Base-by-base conservation (phyloP, 2,888 invertebrate species). In the Sthenelais limicola region DNA sequence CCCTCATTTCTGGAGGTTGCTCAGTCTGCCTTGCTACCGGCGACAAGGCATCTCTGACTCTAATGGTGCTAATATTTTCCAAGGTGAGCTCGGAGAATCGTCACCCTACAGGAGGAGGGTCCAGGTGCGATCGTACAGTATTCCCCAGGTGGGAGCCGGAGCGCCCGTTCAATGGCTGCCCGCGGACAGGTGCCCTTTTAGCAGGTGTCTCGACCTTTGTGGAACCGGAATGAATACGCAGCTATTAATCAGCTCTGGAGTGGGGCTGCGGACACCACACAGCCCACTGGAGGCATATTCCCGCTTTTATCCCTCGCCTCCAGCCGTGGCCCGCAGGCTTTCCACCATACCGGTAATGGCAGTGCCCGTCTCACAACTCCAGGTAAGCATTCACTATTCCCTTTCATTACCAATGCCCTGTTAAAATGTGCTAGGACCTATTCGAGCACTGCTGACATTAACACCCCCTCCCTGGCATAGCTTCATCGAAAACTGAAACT, bases 321-420 rank as follows among this genome's bases (percentile, higher is more conserved):
- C 3, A 43, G 62, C 62, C 38, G 62, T 35, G 1, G 38, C 38
- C 38, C 12, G 38, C 38, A 15, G 62, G 15, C 33, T 43, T 24
- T 35, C 38, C 62, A 28, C 62, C n/a, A n/a, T n/a, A n/a, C n/a
- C n/a, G n/a, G n/a, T n/a, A n/a, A n/a, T n/a, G n/a, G n/a, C n/a
- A n/a, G n/a, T n/a, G n/a, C n/a, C n/a, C n/a, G n/a, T n/a, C n/a
- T n/a, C n/a, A n/a, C n/a, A n/a, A n/a, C n/a, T 38, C 62, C 62
- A 62, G 62, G 62, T 62, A 62, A 62, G 62, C 62, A 62, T 62
- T 62, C 35, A 62, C 38, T 62, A 62, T 62, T 62, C 62, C 35
- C 62, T 62, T 62, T 62, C 62, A 62, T 62, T 62, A 62, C 62
- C 62, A 35, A n/a, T 4, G 38, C 26, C 62, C 62, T 62, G 62